phyloP scores from a whole-genome alignment of 2,797 vertebrate species.

The Chiroxiphia lanceolata region DNA sequence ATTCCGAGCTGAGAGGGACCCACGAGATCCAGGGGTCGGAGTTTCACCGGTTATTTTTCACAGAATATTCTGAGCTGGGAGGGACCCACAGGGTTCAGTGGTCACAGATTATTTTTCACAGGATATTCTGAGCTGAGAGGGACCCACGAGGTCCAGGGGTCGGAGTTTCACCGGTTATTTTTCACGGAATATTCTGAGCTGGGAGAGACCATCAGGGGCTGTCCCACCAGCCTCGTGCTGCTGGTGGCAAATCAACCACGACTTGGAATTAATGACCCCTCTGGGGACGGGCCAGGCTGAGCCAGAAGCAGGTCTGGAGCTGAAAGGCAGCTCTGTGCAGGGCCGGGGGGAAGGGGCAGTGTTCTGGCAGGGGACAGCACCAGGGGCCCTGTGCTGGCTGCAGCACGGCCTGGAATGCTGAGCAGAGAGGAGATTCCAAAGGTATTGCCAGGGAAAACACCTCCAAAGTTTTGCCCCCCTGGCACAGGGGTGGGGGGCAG shows the following conservation, averaged over 20 bases:
- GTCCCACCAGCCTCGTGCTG: background rate
- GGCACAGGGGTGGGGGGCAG: background rate
- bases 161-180: too few species aligned
- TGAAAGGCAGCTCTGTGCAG: slow-evolving; percentile 14
- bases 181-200: too few species aligned
- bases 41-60: too few species aligned
- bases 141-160: background rate
- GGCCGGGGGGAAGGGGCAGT: background rate
- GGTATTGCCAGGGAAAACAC: background rate
- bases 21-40: background rate
- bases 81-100: too few species aligned
- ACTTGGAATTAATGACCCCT: background rate
- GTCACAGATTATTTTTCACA: too few species aligned
- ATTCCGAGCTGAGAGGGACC: background rate
- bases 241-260: background rate
- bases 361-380: slow-evolving; percentile 1
- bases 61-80: too few species aligned
- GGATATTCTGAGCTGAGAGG: too few species aligned
- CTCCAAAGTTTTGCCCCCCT: background rate
- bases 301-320: background rate
- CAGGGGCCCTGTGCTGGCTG: background rate
- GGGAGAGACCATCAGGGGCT: background rate
- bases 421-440: slow-evolving; percentile 23
- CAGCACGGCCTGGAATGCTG: background rate
- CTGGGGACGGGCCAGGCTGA: background rate